These are phyloP conservation scores for Zingel zingel DNA, from an alignment of 2,113 vertebrate genomes.

Conservation along the genomic window DNA sequence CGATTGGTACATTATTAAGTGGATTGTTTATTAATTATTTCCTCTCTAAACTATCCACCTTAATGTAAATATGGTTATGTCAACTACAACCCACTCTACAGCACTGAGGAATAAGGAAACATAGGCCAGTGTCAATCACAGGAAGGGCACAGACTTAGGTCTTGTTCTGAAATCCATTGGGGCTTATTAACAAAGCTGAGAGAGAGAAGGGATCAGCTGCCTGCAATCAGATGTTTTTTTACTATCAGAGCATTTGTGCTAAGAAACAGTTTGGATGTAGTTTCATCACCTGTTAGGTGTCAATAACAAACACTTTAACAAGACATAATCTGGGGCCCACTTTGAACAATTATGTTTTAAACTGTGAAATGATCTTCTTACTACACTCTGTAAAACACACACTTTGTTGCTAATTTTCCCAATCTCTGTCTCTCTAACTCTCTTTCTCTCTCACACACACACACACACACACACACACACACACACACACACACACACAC, in stretches of 20 bases:
- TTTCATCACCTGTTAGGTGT: slow-evolving; percentile 24
- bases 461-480: slow-evolving; percentile 47
- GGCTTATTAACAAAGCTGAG: slow-evolving; percentile 63
- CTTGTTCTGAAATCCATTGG: slow-evolving; percentile 60
- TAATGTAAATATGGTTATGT: background rate
- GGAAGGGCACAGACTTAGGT: slow-evolving; percentile 21
- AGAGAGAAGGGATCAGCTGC: slow-evolving; percentile 41
- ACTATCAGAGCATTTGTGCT: slow-evolving; percentile 1
- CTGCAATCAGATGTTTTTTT: slow-evolving; percentile 21
- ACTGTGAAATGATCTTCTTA: slow-evolving; percentile 32
- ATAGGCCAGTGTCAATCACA: slow-evolving; percentile 36
- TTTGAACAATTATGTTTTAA: slow-evolving; percentile 10
- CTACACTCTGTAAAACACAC: slow-evolving; percentile 22
- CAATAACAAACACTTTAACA: slow-evolving; percentile 31
- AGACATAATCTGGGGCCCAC: background rate
- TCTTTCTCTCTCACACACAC: slow-evolving; percentile 7
- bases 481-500: slow-evolving; percentile 19
- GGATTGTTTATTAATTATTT: background rate
- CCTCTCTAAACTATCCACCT: background rate
- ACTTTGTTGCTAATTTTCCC: slow-evolving; percentile 48
- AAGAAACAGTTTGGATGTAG: slow-evolving; percentile 20
- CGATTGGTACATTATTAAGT: background rate
- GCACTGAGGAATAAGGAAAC: slow-evolving; percentile 19
- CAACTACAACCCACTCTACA: slow-evolving; percentile 27
- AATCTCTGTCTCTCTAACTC: slow-evolving; percentile 12